These are phyloP conservation scores for Bimastos eiseni DNA, from an alignment of 2,888 invertebrate genomes.

Conservation along the genomic window DNA sequence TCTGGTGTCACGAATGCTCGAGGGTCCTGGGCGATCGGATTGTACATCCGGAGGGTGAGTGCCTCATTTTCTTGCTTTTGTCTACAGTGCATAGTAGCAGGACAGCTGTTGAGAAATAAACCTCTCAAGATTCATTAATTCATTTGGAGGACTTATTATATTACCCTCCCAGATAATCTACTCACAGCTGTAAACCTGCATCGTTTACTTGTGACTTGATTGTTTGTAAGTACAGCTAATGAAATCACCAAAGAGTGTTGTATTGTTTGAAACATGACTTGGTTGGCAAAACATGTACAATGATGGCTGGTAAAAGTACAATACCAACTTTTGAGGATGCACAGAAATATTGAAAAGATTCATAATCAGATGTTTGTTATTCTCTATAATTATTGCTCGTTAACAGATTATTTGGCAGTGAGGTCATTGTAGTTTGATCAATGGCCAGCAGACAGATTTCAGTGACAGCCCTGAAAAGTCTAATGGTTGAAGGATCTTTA, in stretches of 20 bases:
- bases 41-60: constrained; percentile 51
- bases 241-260: too few relatives aligned
- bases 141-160: too few relatives aligned
- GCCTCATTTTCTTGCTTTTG: background rate
- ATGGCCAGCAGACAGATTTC: background rate
- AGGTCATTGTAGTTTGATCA: background rate
- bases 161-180: too few relatives aligned
- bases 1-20: constrained; percentile 59
- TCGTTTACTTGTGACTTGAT: too few relatives aligned
- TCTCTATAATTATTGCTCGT: background rate
- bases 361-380: background rate
- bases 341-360: background rate
- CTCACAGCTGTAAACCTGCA: too few relatives aligned
- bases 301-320: too few relatives aligned
- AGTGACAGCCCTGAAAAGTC: background rate
- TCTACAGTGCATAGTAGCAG: too few relatives aligned
- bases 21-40: constrained; percentile 57
- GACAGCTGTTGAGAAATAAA: background rate
- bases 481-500: background rate
- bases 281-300: too few relatives aligned
- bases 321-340: too few relatives aligned
- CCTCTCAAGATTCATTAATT: too few relatives aligned
- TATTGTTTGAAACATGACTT: too few relatives aligned
- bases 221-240: too few relatives aligned
- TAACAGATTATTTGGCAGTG: background rate